Conservation (phyloP, 2,797 vertebrate genomes). For the Enteromius radiatus region DNA sequence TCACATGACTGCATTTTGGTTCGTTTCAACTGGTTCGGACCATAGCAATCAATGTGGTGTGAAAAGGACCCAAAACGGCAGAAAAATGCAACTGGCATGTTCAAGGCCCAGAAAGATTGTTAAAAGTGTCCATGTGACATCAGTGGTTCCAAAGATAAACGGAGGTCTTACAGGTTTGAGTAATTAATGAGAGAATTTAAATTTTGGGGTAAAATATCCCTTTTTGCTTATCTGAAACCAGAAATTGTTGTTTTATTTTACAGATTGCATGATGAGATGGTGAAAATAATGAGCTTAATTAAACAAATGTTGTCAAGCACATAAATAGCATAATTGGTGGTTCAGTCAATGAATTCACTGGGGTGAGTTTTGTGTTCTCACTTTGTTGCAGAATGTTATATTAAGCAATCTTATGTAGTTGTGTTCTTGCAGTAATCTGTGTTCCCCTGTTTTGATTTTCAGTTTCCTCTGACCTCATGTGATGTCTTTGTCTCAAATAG, state of each 20-base stretch:
- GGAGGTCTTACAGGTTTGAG: background rate
- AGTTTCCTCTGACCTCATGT: background rate
- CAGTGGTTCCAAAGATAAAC: background rate
- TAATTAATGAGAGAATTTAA: background rate
- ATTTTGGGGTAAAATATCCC: background rate
- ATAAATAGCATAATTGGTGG: background rate
- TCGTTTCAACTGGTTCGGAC: no score
- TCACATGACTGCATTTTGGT: no score
- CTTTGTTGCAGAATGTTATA: background rate
- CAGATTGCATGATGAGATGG: background rate
- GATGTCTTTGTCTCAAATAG: background rate
- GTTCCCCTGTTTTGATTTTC: background rate
- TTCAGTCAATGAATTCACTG: background rate
- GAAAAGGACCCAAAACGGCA: no score
- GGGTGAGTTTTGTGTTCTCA: background rate
- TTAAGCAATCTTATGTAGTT: background rate
- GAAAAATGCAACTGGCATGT: background rate
- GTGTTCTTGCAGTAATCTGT: background rate
- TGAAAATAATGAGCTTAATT: background rate
- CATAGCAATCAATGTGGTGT: no score
- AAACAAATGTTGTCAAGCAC: background rate
- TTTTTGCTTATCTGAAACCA: background rate
- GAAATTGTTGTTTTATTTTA: background rate
- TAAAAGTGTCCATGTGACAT: background rate
- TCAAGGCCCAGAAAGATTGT: background rate